Evolutionary conservation across 1,140 invertebrate genomes (phyloP).

Genomic region (Druon quercuslanigerum): DNA sequence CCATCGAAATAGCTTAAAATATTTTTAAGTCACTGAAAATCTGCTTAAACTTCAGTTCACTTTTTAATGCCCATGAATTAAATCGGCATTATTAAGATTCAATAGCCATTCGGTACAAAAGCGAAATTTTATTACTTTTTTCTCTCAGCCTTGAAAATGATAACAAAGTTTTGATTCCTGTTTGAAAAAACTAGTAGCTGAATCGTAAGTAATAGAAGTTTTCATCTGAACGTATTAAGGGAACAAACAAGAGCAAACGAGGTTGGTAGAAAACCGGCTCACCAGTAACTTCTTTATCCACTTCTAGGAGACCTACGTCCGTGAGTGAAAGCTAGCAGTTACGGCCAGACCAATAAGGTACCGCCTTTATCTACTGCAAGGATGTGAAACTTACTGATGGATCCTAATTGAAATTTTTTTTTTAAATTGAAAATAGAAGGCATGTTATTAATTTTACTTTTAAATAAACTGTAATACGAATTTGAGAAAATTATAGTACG

Average conservation of each 20-base stretch:
- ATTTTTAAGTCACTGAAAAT: no score
- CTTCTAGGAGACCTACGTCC: neutral
- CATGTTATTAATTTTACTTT: neutral
- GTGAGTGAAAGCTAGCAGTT: neutral
- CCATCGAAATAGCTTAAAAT: no score
- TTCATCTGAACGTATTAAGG: neutral
- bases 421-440: neutral
- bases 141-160: no score
- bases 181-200: neutral
- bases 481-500: no score
- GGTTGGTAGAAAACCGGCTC: neutral
- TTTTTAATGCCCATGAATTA: no score
- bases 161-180: no score
- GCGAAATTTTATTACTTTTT: no score
- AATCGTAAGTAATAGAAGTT: neutral
- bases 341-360: neutral
- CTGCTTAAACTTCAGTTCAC: no score
- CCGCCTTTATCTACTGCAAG: neutral
- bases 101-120: no score
- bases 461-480: no score
- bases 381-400: neutral
- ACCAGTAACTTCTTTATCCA: conserved; percentile 26
- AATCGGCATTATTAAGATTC: no score
- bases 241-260: conserved; percentile 17
- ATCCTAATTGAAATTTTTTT: neutral